Base-by-base conservation (phyloP, 2,113 vertebrate species). In the Aleadryas rufinucha region DNA sequence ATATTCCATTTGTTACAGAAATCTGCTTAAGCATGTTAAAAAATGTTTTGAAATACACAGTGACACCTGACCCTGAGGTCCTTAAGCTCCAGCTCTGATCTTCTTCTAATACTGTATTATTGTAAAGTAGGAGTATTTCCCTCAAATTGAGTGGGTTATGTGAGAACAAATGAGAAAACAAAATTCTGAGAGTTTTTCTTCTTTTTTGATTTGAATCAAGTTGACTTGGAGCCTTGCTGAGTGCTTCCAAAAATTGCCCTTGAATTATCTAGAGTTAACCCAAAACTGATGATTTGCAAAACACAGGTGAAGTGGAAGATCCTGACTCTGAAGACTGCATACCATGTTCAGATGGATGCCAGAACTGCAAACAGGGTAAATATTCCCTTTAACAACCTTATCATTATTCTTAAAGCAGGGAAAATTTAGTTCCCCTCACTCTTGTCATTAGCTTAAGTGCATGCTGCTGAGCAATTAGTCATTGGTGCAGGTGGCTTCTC, bases 341-440 rank as follows among this genome's bases (percentile, higher is more conserved):
- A 59, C 90, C 97, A 37, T 99, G 99, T 97, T 98, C 98, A 81
- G 98, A 98, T 19, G 99, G 99, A 75, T 99, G 99, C 75, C 96
- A 97, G 87, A 97, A 96, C 16, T 99, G 99, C 93, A 79, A 95
- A 79, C 54, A 41, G 27, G 98, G 99, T 99, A 97, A 97, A 98
- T 98, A 83, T 61, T 82, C 39, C 35, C n/a, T 80, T 63, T 63
- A 49, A 44, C 24, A 86, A 57, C 2, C 13, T 76, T 83, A 31
- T 23, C 13, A 6, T 59, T 78, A 61, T 21, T 41, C 45, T 44
- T 54, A 37, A 57, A 2, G 13, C 37, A 49, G 2, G 10, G 12
- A 65, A 44, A 75, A 82, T 20, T 65, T 50, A 28, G n/a, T 81
- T 76, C 27, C 71, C 9, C 16, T 45, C 23, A 10, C 2, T 57